A percentile compares a stretch with the other conserved stretches of the same genome.
Evolutionary conservation across 2,113 vertebrate genomes (phyloP).

Genomic region (Willisornis vidua): DNA sequence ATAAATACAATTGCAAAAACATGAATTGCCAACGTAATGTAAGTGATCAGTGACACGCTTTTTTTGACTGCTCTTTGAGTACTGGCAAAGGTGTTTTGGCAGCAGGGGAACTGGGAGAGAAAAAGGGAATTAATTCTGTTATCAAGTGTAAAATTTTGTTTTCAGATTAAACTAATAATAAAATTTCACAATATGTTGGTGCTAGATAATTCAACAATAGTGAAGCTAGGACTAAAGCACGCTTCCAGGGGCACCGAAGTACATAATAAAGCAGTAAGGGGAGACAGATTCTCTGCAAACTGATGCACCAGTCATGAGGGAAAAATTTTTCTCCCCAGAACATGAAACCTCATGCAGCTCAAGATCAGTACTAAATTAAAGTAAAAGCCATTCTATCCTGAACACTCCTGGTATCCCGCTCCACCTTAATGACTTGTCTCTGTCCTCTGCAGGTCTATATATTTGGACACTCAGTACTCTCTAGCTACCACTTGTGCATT

Average conservation of each 20-base stretch:
- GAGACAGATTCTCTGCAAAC: background rate
- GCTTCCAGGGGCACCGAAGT: background rate
- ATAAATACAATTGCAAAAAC: background rate
- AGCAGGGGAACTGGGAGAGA: background rate
- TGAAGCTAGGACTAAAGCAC: background rate
- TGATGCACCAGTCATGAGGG: background rate
- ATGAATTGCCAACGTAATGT: background rate
- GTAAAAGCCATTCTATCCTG: conserved; percentile 14
- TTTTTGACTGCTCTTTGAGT: background rate
- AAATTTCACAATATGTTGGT: background rate
- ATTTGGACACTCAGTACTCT: conserved; percentile 9
- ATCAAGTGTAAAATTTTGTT: background rate
- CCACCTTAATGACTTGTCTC: conserved; percentile 5
- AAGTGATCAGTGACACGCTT: background rate
- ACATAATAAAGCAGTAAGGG: background rate
- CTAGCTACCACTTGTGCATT: background rate
- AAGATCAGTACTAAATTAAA: conserved; percentile 22
- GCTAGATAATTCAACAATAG: background rate
- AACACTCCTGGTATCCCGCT: background rate
- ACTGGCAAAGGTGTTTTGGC: background rate
- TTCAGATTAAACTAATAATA: background rate
- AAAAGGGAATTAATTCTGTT: background rate
- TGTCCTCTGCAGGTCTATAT: background rate
- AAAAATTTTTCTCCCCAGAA: conserved; percentile 9
- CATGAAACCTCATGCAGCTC: background rate